These are phyloP conservation scores for Choristoneura fumiferana DNA, from an alignment of 1,140 invertebrate species.

Conservation along the genomic window DNA sequence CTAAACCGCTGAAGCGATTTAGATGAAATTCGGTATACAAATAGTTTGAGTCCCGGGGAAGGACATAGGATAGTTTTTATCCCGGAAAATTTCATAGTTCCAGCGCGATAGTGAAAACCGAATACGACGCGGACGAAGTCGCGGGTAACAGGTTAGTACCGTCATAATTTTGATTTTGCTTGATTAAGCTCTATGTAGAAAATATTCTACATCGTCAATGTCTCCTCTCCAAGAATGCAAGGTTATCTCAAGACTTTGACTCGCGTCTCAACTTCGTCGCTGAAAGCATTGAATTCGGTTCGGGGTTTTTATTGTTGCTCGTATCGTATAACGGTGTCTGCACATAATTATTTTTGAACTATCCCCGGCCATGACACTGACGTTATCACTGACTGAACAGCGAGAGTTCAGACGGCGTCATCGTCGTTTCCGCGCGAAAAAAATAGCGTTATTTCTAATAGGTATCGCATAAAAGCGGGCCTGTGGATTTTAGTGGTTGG, in stretches of 20 bases:
- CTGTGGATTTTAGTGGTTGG: conserved; percentile 50
- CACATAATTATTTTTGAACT: conserved; percentile 32
- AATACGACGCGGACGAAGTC: no score
- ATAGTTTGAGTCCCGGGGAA: no score
- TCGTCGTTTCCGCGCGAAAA: conserved; percentile 32
- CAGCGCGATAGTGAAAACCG: no score
- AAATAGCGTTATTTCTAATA: conserved; percentile 36
- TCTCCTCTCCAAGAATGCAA: neutral
- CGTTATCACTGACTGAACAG: conserved; percentile 31
- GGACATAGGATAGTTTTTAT: no score
- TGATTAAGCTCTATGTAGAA: no score
- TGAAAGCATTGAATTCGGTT: conserved; percentile 24
- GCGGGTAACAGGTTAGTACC: no score
- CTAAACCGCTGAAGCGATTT: no score
- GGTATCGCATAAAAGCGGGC: conserved; percentile 41
- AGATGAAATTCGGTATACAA: no score
- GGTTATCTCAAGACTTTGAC: neutral
- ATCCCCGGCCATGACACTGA: conserved; percentile 38
- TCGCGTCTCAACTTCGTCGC: conserved; percentile 22
- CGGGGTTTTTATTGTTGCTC: conserved; percentile 30
- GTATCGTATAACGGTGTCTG: conserved; percentile 35
- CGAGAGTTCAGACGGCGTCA: conserved; percentile 32
- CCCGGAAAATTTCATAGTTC: no score
- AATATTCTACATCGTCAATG: no score
- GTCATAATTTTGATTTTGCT: no score